Percentiles rank a stretch among this genome's conserved stretches.
Conservation (phyloP, 1,140 invertebrate species). For the Aleiodes sp. region DNA sequence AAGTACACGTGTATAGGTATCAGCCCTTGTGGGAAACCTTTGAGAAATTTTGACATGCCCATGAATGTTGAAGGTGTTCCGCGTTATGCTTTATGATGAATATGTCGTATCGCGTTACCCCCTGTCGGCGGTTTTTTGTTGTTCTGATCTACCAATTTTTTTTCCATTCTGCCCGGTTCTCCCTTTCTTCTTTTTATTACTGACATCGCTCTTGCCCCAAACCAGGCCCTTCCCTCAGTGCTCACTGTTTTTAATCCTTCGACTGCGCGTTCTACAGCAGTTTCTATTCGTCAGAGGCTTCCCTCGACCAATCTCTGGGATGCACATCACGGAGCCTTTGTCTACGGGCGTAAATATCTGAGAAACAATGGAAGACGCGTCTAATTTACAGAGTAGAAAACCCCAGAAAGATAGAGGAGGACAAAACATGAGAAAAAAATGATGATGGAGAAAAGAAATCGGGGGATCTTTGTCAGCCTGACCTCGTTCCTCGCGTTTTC, state of each 20-base stretch:
- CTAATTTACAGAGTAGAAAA: slow-evolving; percentile 28
- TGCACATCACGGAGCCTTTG: slow-evolving; percentile 19
- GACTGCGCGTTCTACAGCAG: neutral
- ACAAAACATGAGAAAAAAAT: slow-evolving; percentile 12
- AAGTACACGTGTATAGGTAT: slow-evolving; percentile 42
- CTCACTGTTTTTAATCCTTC: slow-evolving; percentile 26
- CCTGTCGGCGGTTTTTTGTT: slow-evolving; percentile 40
- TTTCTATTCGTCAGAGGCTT: neutral
- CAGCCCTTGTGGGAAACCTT: slow-evolving; percentile 38
- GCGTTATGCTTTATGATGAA: slow-evolving; percentile 64
- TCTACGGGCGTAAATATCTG: slow-evolving; percentile 24
- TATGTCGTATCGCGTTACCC: slow-evolving; percentile 62
- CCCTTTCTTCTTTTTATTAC: slow-evolving; percentile 33
- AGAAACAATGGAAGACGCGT: slow-evolving; percentile 25
- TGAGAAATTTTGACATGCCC: slow-evolving; percentile 58
- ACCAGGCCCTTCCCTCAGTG: neutral
- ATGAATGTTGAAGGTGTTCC: slow-evolving; percentile 56
- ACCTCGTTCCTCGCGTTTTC: slow-evolving; percentile 21
- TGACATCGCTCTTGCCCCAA: neutral
- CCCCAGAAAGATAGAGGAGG: neutral
- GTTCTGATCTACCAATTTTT: slow-evolving; percentile 24
- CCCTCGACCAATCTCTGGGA: neutral
- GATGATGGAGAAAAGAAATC: slow-evolving; percentile 7
- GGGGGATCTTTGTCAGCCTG: slow-evolving; percentile 17
- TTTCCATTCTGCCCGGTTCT: slow-evolving; percentile 28